Conservation (phyloP, 1,140 invertebrate species). For the Steinernema feltiae region DNA sequence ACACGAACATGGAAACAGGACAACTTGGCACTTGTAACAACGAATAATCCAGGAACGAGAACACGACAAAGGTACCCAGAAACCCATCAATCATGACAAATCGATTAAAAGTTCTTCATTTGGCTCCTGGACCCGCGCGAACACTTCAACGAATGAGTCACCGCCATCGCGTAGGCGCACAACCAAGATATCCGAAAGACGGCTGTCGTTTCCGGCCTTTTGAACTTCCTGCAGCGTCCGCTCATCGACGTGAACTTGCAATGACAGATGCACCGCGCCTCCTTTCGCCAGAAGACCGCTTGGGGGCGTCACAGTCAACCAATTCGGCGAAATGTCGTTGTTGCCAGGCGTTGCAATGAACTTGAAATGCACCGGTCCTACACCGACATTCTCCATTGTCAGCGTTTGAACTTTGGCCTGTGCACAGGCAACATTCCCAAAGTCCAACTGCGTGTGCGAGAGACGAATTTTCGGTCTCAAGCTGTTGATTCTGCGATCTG, state of each 20-base stretch:
- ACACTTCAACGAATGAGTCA: conserved; percentile 54
- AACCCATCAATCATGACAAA: conserved; percentile 24
- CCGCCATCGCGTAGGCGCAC: conserved; percentile 49
- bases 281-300: conserved; percentile 18
- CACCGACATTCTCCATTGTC: conserved; percentile 47
- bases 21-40: no score
- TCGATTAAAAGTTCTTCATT: conserved; percentile 40
- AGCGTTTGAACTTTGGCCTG: conserved; percentile 39
- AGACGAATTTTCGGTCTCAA: conserved; percentile 23
- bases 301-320: conserved; percentile 24
- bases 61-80: background rate
- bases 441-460: conserved; percentile 36
- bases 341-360: conserved; percentile 34
- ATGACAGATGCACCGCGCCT: conserved; percentile 24
- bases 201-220: conserved; percentile 10
- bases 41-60: background rate
- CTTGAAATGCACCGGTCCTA: conserved; percentile 36
- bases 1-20: no score
- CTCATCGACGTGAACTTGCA: conserved; percentile 33
- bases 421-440: conserved; percentile 41
- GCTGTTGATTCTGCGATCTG: conserved; percentile 42
- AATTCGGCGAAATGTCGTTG: conserved; percentile 17
- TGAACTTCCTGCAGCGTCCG: conserved; percentile 22
- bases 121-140: no score
- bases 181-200: conserved; percentile 44